A percentile compares a stretch with the other conserved stretches of the same genome.
Conservation (phyloP, 1,140 invertebrate species). For the Phthorimaea operculella region DNA sequence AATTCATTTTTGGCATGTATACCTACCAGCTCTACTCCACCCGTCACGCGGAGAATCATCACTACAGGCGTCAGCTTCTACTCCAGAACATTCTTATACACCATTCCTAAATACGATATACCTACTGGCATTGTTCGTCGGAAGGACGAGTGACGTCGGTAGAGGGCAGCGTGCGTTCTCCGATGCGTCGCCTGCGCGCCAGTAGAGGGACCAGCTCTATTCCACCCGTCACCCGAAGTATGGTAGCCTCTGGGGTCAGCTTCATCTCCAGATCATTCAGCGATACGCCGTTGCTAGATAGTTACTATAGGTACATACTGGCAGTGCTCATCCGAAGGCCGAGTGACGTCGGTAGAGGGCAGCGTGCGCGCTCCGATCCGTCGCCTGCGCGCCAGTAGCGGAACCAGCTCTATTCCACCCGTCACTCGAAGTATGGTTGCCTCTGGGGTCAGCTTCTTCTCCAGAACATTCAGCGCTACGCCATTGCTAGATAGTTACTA, state of each 20-base stretch:
- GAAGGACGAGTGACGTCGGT: slow-evolving; percentile 72
- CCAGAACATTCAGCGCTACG: slow-evolving; percentile 13
- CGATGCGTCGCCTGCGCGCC: slow-evolving; percentile 63
- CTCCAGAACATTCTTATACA: slow-evolving; percentile 27
- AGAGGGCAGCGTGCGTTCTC: slow-evolving; percentile 55
- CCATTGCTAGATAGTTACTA: slow-evolving; percentile 8
- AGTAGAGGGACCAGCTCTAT: slow-evolving; percentile 76
- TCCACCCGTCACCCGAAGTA: slow-evolving; percentile 68
- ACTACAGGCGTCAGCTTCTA: slow-evolving; percentile 63
- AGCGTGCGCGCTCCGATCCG: slow-evolving; percentile 49
- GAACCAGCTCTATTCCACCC: slow-evolving; percentile 75
- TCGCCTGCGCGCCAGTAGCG: slow-evolving; percentile 71
- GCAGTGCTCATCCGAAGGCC: slow-evolving; percentile 49
- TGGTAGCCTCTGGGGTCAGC: slow-evolving; percentile 60
- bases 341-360: slow-evolving; percentile 72
- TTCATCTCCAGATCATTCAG: slow-evolving; percentile 38
- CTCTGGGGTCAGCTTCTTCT: slow-evolving; percentile 62
- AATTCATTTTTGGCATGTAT: too few species aligned
- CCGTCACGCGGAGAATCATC: slow-evolving; percentile 62
- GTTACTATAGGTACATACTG: slow-evolving; percentile 48
- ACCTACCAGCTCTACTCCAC: slow-evolving; percentile 77
- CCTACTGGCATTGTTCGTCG: slow-evolving; percentile 52
- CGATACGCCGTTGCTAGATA: too few species aligned
- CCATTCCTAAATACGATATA: too few species aligned
- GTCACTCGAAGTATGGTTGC: slow-evolving; percentile 62